These are phyloP conservation scores for Halyomorpha halys DNA, from an alignment of 1,140 invertebrate species.

Conservation along the genomic window DNA sequence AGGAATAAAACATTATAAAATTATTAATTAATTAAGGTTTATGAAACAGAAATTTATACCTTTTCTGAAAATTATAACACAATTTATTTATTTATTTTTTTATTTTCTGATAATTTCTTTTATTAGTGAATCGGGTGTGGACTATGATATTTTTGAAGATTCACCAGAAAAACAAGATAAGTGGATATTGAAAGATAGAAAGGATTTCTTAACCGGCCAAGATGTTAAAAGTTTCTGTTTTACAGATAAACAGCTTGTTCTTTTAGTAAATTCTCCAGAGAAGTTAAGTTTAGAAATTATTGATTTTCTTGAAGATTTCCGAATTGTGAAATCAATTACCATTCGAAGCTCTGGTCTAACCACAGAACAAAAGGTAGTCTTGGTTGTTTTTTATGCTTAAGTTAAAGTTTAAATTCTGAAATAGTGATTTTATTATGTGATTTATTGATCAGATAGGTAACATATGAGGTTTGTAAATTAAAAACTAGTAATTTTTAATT, in stretches of 20 bases:
- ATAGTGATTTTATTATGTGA: too few relatives aligned
- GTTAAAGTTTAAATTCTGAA: too few relatives aligned
- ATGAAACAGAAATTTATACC: too few relatives aligned
- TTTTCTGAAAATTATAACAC: background rate
- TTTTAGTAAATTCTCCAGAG: background rate
- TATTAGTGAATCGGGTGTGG: background rate
- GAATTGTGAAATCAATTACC: background rate
- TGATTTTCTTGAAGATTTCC: background rate
- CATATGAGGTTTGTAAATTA: too few relatives aligned
- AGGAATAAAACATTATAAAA: too few relatives aligned
- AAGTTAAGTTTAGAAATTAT: background rate
- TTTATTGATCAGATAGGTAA: too few relatives aligned
- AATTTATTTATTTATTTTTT: background rate
- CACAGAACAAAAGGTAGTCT: background rate
- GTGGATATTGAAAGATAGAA: background rate
- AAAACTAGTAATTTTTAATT: too few relatives aligned
- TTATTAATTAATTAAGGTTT: background rate
- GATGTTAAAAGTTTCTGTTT: background rate
- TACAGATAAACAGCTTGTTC: background rate
- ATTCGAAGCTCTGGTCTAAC: background rate
- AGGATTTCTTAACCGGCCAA: background rate
- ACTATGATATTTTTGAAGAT: slow-evolving; percentile 5
- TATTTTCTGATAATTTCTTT: background rate
- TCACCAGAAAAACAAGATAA: background rate
- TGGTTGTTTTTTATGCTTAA: too few relatives aligned